Evolutionary conservation across 2,888 invertebrate genomes (phyloP), one percentile per base, ranked within the genome.

Genomic region (Xestoiulus laeticollis): DNA sequence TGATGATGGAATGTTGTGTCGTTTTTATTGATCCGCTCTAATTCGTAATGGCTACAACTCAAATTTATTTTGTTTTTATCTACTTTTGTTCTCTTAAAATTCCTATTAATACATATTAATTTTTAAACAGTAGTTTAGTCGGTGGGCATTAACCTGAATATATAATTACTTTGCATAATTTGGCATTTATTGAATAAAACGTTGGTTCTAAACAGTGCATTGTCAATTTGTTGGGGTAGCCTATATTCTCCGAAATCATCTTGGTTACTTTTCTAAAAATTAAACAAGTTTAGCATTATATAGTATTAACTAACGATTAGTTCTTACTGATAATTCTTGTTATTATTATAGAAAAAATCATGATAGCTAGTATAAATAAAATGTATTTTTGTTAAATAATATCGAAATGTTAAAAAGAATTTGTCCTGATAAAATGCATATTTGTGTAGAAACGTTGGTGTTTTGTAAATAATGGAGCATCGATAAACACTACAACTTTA

Each of bases 21-120:
- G 78, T 30, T 14, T 78, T 78, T 78, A 78, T 78, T 78, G 78
- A 78, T 78, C 78, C 78, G 78, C 78, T 78, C 78, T 78, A 78
- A 78, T 78, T 78, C 78, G 30, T 14, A 0, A 78, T 1, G 12
- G 16, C 78, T 30, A 14, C 30, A 30, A 30, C 59, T 30, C 30
- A 30, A 30, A 78, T 78, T 12, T 30, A 78, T 78, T 53, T 38
- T 6, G 38, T 38, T 38, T 59, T 59, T 59, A 22, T 59, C 59
- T 59, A 6, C 22, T 22, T 22, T 59, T 78, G 14, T 78, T 14
- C 78, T 78, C 16, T 26, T 14, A 78, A 78, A 78, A 78, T 14
- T 68, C 22, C 68, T 68, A 26, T 68, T 26, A 68, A 2, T 26
- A 30, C 48, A 14, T 26, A 2, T 78, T 26, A 30, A 30, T 78